A percentile compares a stretch with the other conserved stretches of the same genome.
Evolutionary conservation across 2,888 invertebrate species (phyloP).

Genomic region (Eristalinus aeneus): DNA sequence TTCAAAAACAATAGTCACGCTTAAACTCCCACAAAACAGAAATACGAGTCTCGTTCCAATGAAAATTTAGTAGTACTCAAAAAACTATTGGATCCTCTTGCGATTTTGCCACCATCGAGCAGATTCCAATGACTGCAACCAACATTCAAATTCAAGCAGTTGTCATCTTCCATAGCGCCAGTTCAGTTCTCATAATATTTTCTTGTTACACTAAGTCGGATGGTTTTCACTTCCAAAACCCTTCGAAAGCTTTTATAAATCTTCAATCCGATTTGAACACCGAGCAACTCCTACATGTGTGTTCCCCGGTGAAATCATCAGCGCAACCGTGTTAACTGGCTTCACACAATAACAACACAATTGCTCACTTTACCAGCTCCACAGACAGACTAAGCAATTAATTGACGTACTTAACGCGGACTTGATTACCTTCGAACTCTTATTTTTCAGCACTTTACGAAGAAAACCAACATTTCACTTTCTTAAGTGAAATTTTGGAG

Average conservation of each 20-base stretch:
- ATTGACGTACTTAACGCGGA: constrained; percentile 11
- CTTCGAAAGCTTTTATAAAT: background rate
- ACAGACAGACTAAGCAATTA: background rate
- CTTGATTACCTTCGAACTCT: background rate
- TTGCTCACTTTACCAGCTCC: background rate
- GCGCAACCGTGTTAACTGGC: background rate
- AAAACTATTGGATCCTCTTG: too few species aligned
- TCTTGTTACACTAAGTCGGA: too few species aligned
- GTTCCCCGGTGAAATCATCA: background rate
- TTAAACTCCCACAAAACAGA: too few species aligned
- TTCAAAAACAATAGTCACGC: too few species aligned
- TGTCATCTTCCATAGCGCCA: too few species aligned
- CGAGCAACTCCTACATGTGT: too few species aligned
- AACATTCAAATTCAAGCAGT: background rate
- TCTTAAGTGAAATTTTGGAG: constrained; percentile 9
- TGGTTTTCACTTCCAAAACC: background rate
- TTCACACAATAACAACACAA: background rate
- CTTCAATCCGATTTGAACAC: background rate
- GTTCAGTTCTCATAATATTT: too few species aligned
- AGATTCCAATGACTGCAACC: too few species aligned
- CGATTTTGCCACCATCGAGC: too few species aligned
- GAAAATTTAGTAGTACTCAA: too few species aligned
- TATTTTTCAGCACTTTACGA: background rate
- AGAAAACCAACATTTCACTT: background rate
- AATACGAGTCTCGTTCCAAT: too few species aligned